Conservation (phyloP, 2,888 invertebrate species). For the Chironomus riparius region DNA sequence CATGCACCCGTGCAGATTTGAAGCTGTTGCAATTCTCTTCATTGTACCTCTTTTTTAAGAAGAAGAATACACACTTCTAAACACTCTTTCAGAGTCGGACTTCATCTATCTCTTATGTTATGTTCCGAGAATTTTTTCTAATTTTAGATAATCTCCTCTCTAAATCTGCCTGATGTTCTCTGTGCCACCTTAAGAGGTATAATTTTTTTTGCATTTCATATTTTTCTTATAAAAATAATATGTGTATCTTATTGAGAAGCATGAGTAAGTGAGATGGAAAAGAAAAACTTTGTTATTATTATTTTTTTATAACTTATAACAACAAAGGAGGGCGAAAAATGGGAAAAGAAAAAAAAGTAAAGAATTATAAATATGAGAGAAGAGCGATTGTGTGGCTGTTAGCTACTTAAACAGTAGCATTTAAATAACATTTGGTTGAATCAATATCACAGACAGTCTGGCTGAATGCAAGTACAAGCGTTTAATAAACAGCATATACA, state of each 20-base stretch:
- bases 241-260: background rate
- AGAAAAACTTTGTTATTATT: conserved; percentile 13
- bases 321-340: background rate
- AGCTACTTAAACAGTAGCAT: conserved; percentile 26
- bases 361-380: background rate
- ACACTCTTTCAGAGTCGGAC: background rate
- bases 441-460: conserved; percentile 2
- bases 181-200: background rate
- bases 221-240: background rate
- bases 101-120: background rate
- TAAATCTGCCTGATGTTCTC: conserved; percentile 11
- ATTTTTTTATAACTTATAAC: conserved; percentile 9
- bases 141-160: conserved; percentile 1
- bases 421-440: conserved; percentile 21
- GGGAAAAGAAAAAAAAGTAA: background rate
- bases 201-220: conserved; percentile 6
- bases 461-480: background rate
- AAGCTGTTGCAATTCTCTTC: background rate
- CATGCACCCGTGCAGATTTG: background rate
- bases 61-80: background rate
- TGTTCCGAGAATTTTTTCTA: background rate
- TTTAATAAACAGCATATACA: background rate
- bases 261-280: background rate
- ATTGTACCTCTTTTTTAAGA: background rate
- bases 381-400: conserved; percentile 15